These are phyloP conservation scores for Uropsilus gracilis DNA, from an alignment of 2,113 vertebrate genomes.

Conservation along the genomic window DNA sequence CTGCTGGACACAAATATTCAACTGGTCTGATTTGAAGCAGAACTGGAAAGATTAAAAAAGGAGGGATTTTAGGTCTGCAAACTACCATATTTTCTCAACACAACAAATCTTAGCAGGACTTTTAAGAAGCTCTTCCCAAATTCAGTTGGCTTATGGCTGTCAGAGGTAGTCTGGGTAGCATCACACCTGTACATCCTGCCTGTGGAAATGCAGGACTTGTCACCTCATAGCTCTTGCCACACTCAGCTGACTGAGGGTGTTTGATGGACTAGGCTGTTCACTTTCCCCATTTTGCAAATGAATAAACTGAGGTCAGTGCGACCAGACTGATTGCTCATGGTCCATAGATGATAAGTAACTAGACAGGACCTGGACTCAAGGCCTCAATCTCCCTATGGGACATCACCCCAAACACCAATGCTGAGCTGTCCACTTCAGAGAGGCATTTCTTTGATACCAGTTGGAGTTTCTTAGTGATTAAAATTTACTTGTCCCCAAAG, in stretches of 20 bases:
- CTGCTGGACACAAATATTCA: not conserved
- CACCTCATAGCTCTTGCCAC: not conserved
- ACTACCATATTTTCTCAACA: not conserved
- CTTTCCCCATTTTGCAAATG: not conserved
- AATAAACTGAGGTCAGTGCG: not conserved
- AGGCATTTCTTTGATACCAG: not conserved
- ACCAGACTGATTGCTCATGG: not conserved
- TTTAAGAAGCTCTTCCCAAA: not conserved
- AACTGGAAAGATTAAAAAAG: not conserved
- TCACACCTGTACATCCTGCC: fast-evolving
- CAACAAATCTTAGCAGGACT: not conserved
- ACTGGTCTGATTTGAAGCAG: not conserved
- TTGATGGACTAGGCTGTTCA: not conserved
- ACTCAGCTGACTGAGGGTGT: not conserved
- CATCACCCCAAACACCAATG: not conserved
- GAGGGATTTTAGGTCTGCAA: not conserved
- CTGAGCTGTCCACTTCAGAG: not conserved
- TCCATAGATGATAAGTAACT: not conserved
- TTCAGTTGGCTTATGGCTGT: not conserved
- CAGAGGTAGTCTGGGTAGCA: not conserved
- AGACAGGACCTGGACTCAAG: too few relatives aligned
- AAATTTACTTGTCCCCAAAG: not conserved
- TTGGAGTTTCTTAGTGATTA: not conserved
- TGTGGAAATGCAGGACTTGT: not conserved
- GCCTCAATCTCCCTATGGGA: not conserved